phyloP scores from a whole-genome alignment of 2,797 vertebrate species.

The Hephaestus fuliginosus region DNA sequence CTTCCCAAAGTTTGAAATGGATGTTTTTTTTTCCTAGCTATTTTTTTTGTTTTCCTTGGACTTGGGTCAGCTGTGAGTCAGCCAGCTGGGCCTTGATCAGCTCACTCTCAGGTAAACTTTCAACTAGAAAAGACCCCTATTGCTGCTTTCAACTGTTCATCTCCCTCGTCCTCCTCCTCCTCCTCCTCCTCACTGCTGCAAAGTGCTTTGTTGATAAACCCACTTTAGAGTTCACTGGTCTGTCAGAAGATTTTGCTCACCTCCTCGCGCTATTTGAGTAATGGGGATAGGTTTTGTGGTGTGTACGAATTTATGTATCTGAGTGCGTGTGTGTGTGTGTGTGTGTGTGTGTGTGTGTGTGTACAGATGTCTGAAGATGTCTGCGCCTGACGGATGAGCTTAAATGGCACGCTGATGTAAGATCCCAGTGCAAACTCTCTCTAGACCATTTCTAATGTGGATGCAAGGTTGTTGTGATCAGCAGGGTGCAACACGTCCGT shows the following conservation, averaged over 20 bases:
- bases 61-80: slow-evolving; percentile 58
- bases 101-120: slow-evolving; percentile 70
- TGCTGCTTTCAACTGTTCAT: slow-evolving; percentile 71
- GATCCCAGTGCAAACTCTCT: slow-evolving; percentile 23
- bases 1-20: slow-evolving; percentile 61
- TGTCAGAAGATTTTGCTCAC: slow-evolving; percentile 52
- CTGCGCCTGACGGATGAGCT: slow-evolving; percentile 27
- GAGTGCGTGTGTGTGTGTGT: neutral
- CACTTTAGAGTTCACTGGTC: slow-evolving; percentile 50
- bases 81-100: slow-evolving; percentile 61
- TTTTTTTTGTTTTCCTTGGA: slow-evolving; percentile 14
- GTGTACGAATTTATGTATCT: slow-evolving; percentile 9
- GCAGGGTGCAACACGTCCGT: neutral
- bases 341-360: too few species aligned
- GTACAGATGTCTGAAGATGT: slow-evolving; percentile 17
- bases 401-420: slow-evolving; percentile 45
- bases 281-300: slow-evolving; percentile 17
- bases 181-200: slow-evolving; percentile 32
- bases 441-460: slow-evolving; percentile 26
- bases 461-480: slow-evolving; percentile 31
- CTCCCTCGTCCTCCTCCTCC: slow-evolving; percentile 22
- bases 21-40: slow-evolving; percentile 29
- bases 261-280: slow-evolving; percentile 44
- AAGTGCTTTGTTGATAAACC: slow-evolving; percentile 71
- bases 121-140: slow-evolving; percentile 67